phyloP scores from a whole-genome alignment of 1,140 invertebrate genomes.

The Diorhabda elongata region DNA sequence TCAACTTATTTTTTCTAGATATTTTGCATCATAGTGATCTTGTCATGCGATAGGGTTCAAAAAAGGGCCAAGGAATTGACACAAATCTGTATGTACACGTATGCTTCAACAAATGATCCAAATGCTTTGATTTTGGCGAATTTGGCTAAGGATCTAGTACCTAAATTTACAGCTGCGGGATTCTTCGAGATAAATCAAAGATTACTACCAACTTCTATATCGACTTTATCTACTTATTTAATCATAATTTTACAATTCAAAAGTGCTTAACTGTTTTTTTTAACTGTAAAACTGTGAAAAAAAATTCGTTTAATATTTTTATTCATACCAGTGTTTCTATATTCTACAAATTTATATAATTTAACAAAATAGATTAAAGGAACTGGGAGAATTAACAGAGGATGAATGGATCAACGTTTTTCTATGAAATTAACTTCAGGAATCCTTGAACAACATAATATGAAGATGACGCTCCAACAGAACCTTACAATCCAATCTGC shows the following conservation, averaged over 20 bases:
- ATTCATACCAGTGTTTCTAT: too few relatives aligned
- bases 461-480: too few relatives aligned
- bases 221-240: conserved; percentile 14
- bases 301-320: too few relatives aligned
- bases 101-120: not conserved
- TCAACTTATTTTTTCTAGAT: not conserved
- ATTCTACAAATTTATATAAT: too few relatives aligned
- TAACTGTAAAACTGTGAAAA: too few relatives aligned
- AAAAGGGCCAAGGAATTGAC: conserved; percentile 1
- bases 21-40: not conserved
- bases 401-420: too few relatives aligned
- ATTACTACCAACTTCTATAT: not conserved
- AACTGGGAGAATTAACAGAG: too few relatives aligned
- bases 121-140: not conserved
- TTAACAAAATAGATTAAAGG: too few relatives aligned
- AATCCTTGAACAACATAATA: too few relatives aligned
- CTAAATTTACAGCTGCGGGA: conserved; percentile 6
- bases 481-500: too few relatives aligned
- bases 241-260: conserved; percentile 21
- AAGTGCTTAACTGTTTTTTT: not conserved
- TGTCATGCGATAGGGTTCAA: conserved; percentile 4
- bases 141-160: not conserved
- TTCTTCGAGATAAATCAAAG: conserved; percentile 6
- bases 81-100: not conserved
- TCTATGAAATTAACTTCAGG: too few relatives aligned